Percentiles rank a stretch among this genome's conserved stretches.
Conservation (phyloP, 2,888 invertebrate genomes). For the Artemia sinica region DNA sequence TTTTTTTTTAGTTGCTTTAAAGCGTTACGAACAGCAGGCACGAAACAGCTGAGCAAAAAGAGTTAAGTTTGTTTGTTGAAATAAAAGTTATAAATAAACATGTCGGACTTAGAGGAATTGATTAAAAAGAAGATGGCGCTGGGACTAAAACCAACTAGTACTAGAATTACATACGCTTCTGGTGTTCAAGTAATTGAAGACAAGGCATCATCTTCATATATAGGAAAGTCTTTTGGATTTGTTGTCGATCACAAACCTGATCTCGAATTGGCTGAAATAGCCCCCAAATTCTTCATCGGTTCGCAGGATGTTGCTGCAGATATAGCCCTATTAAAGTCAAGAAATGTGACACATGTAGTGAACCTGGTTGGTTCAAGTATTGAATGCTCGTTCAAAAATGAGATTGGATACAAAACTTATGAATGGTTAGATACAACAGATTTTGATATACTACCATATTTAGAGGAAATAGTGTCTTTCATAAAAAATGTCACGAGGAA, state of each 20-base stretch:
- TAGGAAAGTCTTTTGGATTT: constrained; percentile 43
- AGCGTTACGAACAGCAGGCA: too few relatives aligned
- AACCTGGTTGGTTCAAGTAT: constrained; percentile 47
- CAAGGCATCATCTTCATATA: background rate
- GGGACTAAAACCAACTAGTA: background rate
- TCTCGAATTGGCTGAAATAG: constrained; percentile 47
- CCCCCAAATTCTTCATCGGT: constrained; percentile 50
- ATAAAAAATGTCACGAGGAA: constrained; percentile 40
- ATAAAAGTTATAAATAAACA: background rate
- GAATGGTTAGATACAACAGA: constrained; percentile 59
- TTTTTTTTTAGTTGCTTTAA: constrained; percentile 11
- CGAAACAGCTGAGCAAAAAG: too few relatives aligned
- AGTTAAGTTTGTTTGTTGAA: too few relatives aligned
- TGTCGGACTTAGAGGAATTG: background rate
- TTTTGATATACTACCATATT: constrained; percentile 38
- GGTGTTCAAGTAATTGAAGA: background rate
- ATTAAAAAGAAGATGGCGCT: background rate
- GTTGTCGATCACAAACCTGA: constrained; percentile 67
- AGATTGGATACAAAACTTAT: constrained; percentile 41
- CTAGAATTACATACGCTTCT: background rate
- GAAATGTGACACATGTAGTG: constrained; percentile 51
- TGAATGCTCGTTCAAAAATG: constrained; percentile 23
- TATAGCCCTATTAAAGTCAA: constrained; percentile 38
- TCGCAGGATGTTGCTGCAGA: constrained; percentile 68
- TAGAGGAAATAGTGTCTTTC: constrained; percentile 43